A percentile compares a stretch with the other conserved stretches of the same genome.
Evolutionary conservation across 1,140 invertebrate species (phyloP).

Genomic region (Vanessa tameamea): DNA sequence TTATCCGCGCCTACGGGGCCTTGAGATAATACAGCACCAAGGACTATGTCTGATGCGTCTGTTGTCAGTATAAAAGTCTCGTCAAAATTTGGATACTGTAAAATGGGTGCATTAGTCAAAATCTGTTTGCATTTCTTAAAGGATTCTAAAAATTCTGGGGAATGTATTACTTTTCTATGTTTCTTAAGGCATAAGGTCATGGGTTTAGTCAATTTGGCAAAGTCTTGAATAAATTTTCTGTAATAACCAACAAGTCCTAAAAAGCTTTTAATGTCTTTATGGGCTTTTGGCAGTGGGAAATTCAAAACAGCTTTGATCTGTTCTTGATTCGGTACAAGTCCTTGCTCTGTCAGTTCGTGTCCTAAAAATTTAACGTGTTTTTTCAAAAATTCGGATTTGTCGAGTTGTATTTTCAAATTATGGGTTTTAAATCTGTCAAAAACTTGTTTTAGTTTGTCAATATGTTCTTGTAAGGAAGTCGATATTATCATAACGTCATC

Average conservation of each 20-base stretch:
- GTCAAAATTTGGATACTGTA: constrained; percentile 48
- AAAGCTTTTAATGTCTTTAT: constrained; percentile 12
- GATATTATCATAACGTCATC: constrained; percentile 1
- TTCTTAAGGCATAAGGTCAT: constrained; percentile 12
- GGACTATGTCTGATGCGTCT: constrained; percentile 27
- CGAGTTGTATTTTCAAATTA: constrained; percentile 3
- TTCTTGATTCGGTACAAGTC: constrained; percentile 3
- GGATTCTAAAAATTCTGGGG: background rate
- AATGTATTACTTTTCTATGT: background rate
- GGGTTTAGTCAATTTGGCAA: background rate
- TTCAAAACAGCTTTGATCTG: constrained; percentile 7
- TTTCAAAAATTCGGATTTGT: constrained; percentile 12
- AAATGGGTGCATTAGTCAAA: constrained; percentile 44
- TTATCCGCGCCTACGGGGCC: constrained; percentile 43
- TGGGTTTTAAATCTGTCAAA: background rate
- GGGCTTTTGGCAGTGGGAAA: background rate
- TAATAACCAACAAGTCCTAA: constrained; percentile 13
- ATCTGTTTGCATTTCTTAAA: constrained; percentile 44
- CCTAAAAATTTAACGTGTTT: constrained; percentile 9
- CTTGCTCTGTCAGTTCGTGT: background rate
- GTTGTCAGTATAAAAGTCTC: constrained; percentile 38
- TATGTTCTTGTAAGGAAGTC: constrained; percentile 2
- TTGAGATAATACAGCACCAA: constrained; percentile 38
- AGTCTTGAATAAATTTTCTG: constrained; percentile 3
- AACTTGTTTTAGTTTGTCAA: constrained; percentile 3